These are phyloP conservation scores for Euphydryas editha DNA, from an alignment of 2,888 invertebrate genomes.

Conservation along the genomic window DNA sequence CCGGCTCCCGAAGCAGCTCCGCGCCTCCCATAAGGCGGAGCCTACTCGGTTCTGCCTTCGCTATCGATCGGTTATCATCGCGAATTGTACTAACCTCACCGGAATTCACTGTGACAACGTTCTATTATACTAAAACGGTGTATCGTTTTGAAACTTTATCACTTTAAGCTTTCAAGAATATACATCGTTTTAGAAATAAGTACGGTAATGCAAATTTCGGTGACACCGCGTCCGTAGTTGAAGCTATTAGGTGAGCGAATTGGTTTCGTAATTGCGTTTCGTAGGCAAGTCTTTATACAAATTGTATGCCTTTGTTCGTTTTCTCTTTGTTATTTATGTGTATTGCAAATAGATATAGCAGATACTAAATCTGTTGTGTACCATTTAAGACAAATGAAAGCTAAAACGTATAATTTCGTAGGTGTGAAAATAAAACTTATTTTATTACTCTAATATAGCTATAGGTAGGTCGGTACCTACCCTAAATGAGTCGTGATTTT, in stretches of 20 bases:
- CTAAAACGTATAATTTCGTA: neutral
- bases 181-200: slow-evolving; percentile 55
- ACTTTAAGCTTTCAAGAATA: slow-evolving; percentile 40
- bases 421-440: too few relatives aligned
- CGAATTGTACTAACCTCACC: slow-evolving; percentile 62
- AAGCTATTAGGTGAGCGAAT: slow-evolving; percentile 76
- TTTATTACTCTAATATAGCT: neutral
- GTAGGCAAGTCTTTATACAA: slow-evolving; percentile 76
- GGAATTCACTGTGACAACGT: slow-evolving; percentile 54
- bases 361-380: slow-evolving; percentile 16
- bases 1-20: slow-evolving; percentile 77
- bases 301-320: slow-evolving; percentile 63
- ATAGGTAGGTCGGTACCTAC: too few relatives aligned
- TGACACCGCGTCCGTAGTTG: slow-evolving; percentile 69
- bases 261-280: slow-evolving; percentile 80
- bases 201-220: slow-evolving; percentile 74
- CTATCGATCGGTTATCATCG: slow-evolving; percentile 73
- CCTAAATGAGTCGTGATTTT: too few relatives aligned
- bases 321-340: slow-evolving; percentile 67
- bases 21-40: slow-evolving; percentile 80
- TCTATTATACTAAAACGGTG: slow-evolving; percentile 43
- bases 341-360: slow-evolving; percentile 54
- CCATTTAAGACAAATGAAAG: slow-evolving; percentile 9
- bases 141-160: slow-evolving; percentile 58
- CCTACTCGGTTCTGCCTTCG: slow-evolving; percentile 76